phyloP scores from a whole-genome alignment of 2,797 vertebrate species.

The Neopelma chrysocephalum region DNA sequence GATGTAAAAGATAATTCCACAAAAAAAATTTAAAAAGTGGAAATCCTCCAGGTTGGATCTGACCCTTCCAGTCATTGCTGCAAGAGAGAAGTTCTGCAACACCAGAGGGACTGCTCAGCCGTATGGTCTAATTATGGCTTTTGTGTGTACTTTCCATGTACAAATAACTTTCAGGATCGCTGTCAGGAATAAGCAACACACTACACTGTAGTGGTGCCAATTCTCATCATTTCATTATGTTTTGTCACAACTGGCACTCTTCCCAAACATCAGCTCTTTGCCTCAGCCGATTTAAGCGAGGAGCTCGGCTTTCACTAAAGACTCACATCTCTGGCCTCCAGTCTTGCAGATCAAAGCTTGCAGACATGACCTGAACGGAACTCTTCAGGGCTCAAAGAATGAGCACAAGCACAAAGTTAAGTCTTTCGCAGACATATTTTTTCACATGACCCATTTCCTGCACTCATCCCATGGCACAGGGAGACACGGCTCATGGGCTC shows the following conservation, averaged over 20 bases:
- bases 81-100: neutral
- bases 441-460: neutral
- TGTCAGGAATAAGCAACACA: neutral
- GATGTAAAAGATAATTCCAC: neutral
- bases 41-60: neutral
- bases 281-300: rapidly evolving
- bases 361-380: rapidly evolving
- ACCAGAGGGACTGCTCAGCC: neutral
- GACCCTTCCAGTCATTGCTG: neutral
- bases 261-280: constrained; percentile 3
- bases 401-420: neutral
- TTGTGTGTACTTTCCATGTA: neutral
- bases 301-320: neutral
- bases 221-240: neutral
- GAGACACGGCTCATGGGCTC: rapidly evolving
- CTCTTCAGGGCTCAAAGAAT: neutral
- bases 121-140: constrained; percentile 13
- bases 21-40: neutral
- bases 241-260: neutral
- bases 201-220: constrained; percentile 2
- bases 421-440: neutral
- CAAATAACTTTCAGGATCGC: constrained; percentile 23
- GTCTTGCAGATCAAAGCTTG: neutral
- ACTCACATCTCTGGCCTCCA: neutral
- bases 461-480: rapidly evolving